Conservation (phyloP, 2,797 vertebrate species). For the Epinephelus awoara region DNA sequence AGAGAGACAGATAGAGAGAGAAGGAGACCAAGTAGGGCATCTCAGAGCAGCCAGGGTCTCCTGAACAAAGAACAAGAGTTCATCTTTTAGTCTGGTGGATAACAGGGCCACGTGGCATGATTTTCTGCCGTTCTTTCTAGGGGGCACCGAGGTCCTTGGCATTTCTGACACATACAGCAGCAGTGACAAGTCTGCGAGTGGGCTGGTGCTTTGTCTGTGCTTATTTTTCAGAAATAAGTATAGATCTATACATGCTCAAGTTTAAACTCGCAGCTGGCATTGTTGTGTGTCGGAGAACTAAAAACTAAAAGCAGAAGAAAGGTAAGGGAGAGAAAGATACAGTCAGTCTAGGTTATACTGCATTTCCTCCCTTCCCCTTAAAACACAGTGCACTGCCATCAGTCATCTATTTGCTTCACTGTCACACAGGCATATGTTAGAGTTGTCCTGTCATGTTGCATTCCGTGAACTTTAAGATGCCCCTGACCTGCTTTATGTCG, state of each 20-base stretch:
- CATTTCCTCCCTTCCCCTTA: slow-evolving; percentile 46
- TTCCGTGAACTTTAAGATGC: slow-evolving; percentile 83
- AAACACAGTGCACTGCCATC: slow-evolving; percentile 76
- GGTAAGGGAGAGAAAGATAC: slow-evolving; percentile 32
- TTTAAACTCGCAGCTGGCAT: slow-evolving; percentile 16
- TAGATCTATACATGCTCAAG: neutral
- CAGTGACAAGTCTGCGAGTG: slow-evolving; percentile 26
- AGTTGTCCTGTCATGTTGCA: slow-evolving; percentile 82
- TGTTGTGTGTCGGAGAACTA: slow-evolving; percentile 18
- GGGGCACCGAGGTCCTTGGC: slow-evolving; percentile 56
- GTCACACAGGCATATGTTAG: slow-evolving; percentile 84
- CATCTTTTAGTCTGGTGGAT: slow-evolving; percentile 60
- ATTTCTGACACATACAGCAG: slow-evolving; percentile 44
- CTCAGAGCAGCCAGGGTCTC: slow-evolving; percentile 52
- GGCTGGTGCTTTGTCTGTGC: slow-evolving; percentile 22
- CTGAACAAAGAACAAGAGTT: slow-evolving; percentile 56
- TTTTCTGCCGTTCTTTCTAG: slow-evolving; percentile 42
- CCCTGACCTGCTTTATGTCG: slow-evolving; percentile 81
- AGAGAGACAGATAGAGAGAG: slow-evolving; percentile 44
- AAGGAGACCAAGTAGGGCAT: slow-evolving; percentile 54
- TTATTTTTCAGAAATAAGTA: slow-evolving; percentile 17
- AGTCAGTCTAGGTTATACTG: slow-evolving; percentile 40
- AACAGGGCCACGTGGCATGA: slow-evolving; percentile 22
- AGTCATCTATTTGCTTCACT: slow-evolving; percentile 78
- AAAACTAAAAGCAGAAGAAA: slow-evolving; percentile 18